Evolutionary conservation across 1,140 invertebrate genomes (phyloP).

Genomic region (Samia ricini): DNA sequence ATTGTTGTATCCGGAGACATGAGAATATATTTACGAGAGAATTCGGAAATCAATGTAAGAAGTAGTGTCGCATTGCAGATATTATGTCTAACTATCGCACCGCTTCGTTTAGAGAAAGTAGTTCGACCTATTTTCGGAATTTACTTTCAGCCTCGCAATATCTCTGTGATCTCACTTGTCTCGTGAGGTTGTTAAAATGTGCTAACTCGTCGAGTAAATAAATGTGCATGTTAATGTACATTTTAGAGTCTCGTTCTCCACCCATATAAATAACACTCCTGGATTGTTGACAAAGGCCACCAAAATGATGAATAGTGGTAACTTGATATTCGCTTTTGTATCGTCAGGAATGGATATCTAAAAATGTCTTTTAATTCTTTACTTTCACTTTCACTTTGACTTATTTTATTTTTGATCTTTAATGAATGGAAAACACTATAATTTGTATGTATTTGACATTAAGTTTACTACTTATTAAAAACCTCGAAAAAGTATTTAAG

Average conservation of each 20-base stretch:
- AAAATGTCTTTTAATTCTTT: not conserved
- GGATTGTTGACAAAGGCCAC: too few species aligned
- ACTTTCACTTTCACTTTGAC: conserved; percentile 1
- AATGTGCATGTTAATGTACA: not conserved
- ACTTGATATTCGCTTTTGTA: not conserved
- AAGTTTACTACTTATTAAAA: too few species aligned
- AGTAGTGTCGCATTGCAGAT: conserved; percentile 68
- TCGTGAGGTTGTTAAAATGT: not conserved
- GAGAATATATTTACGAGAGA: conserved; percentile 14
- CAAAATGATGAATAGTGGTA: not conserved
- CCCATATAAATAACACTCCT: too few species aligned
- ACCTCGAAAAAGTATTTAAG: too few species aligned
- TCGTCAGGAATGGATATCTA: not conserved
- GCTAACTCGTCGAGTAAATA: not conserved
- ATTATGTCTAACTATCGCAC: conserved; percentile 37
- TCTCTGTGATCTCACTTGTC: conserved; percentile 10
- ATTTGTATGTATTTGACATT: too few species aligned
- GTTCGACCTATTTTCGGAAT: conserved; percentile 37
- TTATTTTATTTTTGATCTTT: too few species aligned
- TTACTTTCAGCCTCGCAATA: conserved; percentile 21
- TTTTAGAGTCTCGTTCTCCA: not conserved
- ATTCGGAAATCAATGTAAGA: conserved; percentile 63
- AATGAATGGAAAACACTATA: too few species aligned
- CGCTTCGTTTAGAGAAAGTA: conserved; percentile 44
- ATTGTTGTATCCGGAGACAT: not conserved